Evolutionary conservation across 2,888 invertebrate genomes (phyloP).

Genomic region (Clivina fossor): DNA sequence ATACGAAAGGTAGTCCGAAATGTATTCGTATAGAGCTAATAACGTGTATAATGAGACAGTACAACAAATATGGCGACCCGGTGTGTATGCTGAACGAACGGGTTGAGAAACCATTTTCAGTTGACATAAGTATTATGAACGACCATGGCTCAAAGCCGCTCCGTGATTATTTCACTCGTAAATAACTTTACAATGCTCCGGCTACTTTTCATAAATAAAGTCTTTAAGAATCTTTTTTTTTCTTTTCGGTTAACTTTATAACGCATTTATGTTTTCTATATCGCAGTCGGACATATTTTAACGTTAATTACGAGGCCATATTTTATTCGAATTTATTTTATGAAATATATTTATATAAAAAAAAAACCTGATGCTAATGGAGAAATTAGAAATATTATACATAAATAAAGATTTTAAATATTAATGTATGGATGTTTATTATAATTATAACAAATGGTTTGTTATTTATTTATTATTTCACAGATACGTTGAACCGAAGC

Average conservation of each 20-base stretch:
- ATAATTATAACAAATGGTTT: too few relatives aligned
- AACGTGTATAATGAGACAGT: constrained; percentile 30
- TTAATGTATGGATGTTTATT: too few relatives aligned
- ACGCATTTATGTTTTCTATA: constrained; percentile 10
- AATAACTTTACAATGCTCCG: constrained; percentile 30
- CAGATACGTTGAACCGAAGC: too few relatives aligned
- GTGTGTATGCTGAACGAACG: neutral
- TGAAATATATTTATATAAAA: too few relatives aligned
- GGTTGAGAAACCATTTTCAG: constrained; percentile 5
- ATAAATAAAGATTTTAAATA: too few relatives aligned
- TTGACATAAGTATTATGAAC: constrained; percentile 34
- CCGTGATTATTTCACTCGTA: constrained; percentile 31
- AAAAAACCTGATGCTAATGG: too few relatives aligned
- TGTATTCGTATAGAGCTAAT: too few relatives aligned
- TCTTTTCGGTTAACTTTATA: too few relatives aligned
- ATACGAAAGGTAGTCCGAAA: too few relatives aligned
- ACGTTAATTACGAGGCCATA: constrained; percentile 31
- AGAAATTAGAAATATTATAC: too few relatives aligned
- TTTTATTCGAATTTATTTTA: constrained; percentile 19
- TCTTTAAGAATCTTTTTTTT: constrained; percentile 34
- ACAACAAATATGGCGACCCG: constrained; percentile 23
- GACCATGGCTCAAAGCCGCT: constrained; percentile 29
- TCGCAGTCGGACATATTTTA: constrained; percentile 26
- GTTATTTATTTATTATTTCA: too few relatives aligned
- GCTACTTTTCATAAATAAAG: constrained; percentile 32